Conservation (phyloP, 2,113 vertebrate genomes). For the Syrmaticus mikado region DNA sequence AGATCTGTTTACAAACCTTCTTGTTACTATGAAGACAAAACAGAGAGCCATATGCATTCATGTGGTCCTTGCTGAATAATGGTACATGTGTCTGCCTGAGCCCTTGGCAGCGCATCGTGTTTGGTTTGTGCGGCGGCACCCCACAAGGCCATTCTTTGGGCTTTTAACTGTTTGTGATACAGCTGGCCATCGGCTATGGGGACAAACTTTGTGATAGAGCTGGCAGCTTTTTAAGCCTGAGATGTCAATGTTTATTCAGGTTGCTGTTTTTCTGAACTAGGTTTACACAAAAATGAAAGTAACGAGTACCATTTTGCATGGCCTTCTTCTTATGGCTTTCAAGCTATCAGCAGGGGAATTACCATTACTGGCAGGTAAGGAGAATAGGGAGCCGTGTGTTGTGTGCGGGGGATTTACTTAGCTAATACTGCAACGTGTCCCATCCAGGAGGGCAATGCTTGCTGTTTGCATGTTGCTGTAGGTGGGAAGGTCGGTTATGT, state of each 20-base stretch:
- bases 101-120: slow-evolving; percentile 67
- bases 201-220: not conserved
- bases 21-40: slow-evolving; percentile 83
- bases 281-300: slow-evolving; percentile 4
- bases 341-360: not conserved
- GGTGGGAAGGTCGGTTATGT: not conserved
- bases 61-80: slow-evolving; percentile 72
- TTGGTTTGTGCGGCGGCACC: slow-evolving; percentile 64
- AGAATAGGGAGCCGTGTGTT: not conserved
- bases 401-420: not conserved
- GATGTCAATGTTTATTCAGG: not conserved
- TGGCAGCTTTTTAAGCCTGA: not conserved
- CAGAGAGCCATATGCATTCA: slow-evolving; percentile 72
- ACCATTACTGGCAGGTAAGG: not conserved
- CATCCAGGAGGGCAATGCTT: not conserved
- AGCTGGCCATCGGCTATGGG: not conserved
- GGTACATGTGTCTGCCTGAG: slow-evolving; percentile 73
- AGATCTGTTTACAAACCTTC: slow-evolving; percentile 73
- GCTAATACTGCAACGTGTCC: not conserved
- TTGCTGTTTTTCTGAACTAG: not conserved
- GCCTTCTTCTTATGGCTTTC: not conserved
- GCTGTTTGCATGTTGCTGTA: not conserved
- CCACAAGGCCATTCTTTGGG: slow-evolving; percentile 51
- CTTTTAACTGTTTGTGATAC: slow-evolving; percentile 39
- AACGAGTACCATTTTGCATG: not conserved